A percentile compares a stretch with the other conserved stretches of the same genome.
Conservation (phyloP, 2,113 vertebrate species). For the Oncorhynchus masou region DNA sequence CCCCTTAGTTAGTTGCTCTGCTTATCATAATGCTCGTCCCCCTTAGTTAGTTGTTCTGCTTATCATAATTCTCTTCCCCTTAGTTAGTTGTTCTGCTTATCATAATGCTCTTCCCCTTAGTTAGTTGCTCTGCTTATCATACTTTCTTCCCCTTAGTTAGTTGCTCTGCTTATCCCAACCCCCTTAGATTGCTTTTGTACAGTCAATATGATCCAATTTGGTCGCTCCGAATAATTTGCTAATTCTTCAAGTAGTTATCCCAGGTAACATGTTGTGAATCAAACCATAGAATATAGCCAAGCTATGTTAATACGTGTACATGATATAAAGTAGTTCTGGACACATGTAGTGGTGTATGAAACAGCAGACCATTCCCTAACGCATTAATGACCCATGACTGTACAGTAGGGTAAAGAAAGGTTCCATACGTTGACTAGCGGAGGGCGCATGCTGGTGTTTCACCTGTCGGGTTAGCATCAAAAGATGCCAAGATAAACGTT, state of each 20-base stretch:
- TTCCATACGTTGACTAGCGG: too few relatives aligned
- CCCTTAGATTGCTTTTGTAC: neutral
- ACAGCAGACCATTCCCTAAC: neutral
- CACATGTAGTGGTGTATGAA: neutral
- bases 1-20: too few relatives aligned
- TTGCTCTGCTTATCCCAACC: too few relatives aligned
- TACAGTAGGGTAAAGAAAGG: neutral
- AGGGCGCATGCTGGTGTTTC: too few relatives aligned
- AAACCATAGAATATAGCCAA: neutral
- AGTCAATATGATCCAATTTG: too few relatives aligned
- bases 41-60: too few relatives aligned
- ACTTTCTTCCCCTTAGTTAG: too few relatives aligned
- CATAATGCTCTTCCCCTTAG: too few relatives aligned
- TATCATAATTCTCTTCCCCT: too few relatives aligned
- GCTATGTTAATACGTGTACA: neutral
- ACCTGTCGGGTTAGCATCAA: constrained; percentile 30
- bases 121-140: too few relatives aligned
- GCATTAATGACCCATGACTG: neutral
- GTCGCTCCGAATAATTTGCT: neutral
- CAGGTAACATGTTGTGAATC: neutral
- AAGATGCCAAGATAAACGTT: constrained; percentile 20
- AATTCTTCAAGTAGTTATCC: neutral
- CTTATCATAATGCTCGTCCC: too few relatives aligned
- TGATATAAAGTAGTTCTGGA: neutral
- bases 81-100: too few relatives aligned